A percentile compares a stretch with the other conserved stretches of the same genome.
phyloP scores from a whole-genome alignment of 1,140 invertebrate genomes.

The Geopemphigus sp. region DNA sequence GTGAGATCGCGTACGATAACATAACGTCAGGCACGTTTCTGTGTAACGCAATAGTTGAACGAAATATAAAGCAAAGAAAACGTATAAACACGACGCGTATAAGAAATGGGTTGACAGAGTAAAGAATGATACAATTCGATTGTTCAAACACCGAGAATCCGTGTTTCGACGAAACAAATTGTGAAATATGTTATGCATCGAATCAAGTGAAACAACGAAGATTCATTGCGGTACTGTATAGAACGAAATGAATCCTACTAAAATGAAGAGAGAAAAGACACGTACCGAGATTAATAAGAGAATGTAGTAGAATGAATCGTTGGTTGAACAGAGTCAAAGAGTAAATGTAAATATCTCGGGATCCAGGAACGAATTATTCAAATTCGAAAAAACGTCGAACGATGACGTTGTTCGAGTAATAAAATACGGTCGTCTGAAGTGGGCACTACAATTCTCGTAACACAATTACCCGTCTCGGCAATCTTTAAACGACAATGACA shows the following conservation, averaged over 20 bases:
- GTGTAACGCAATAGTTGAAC: background rate
- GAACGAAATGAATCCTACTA: background rate
- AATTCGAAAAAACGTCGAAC: background rate
- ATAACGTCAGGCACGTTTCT: background rate
- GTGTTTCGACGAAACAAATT: slow-evolving; percentile 9
- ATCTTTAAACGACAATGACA: too few species aligned
- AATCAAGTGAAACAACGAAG: slow-evolving; percentile 29
- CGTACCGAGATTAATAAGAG: background rate
- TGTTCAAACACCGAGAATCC: slow-evolving; percentile 18
- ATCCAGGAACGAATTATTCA: background rate
- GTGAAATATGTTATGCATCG: slow-evolving; percentile 22
- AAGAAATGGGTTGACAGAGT: slow-evolving; percentile 3
- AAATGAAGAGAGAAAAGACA: background rate
- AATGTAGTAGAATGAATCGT: background rate
- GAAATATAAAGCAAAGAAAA: background rate
- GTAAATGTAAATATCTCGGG: background rate
- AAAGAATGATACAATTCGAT: slow-evolving; percentile 6
- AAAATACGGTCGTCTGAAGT: too few species aligned
- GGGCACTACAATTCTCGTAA: too few species aligned
- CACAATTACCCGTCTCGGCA: too few species aligned
- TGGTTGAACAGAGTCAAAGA: background rate
- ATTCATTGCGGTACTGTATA: background rate
- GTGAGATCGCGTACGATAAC: background rate
- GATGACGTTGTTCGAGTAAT: too few species aligned
- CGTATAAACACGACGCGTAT: background rate